These are phyloP conservation scores for Cathartes aura DNA, from an alignment of 2,113 vertebrate genomes.

Conservation along the genomic window DNA sequence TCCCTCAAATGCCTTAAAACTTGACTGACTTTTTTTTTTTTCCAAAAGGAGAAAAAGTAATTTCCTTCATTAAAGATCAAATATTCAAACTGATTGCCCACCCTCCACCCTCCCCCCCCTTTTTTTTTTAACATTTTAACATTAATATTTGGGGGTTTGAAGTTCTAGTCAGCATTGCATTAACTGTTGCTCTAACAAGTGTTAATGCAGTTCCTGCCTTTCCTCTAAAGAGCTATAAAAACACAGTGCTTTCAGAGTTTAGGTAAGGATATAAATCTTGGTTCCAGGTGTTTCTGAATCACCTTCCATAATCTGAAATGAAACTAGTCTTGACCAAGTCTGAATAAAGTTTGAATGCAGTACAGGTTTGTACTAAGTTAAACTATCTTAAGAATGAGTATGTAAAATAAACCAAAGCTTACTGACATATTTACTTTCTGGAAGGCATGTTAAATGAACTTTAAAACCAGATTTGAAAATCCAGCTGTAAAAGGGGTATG, in stretches of 20 bases:
- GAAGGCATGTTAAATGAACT: conserved; percentile 58
- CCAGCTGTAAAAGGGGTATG: conserved; percentile 67
- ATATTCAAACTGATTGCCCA: neutral
- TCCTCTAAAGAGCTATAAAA: conserved; percentile 78
- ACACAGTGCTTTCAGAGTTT: conserved; percentile 71
- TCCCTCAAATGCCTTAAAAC: neutral
- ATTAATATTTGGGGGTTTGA: conserved; percentile 52
- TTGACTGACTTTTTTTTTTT: neutral
- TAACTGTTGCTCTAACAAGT: conserved; percentile 75
- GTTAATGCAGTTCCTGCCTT: conserved; percentile 80
- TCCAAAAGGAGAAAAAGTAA: neutral
- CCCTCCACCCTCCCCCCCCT: neutral
- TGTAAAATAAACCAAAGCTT: conserved; percentile 71
- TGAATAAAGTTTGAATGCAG: conserved; percentile 44
- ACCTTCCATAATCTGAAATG: conserved; percentile 67
- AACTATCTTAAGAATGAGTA: conserved; percentile 38
- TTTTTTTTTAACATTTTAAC: conserved; percentile 26
- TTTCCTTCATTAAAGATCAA: neutral
- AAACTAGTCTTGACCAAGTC: conserved; percentile 55
- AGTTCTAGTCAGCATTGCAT: conserved; percentile 71
- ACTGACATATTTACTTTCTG: conserved; percentile 73
- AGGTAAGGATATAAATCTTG: conserved; percentile 76
- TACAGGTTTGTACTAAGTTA: conserved; percentile 56
- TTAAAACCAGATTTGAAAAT: conserved; percentile 76
- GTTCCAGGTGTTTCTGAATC: conserved; percentile 80